Base-by-base conservation (phyloP, 1,140 invertebrate genomes). In the Polypedilum pembai region DNA sequence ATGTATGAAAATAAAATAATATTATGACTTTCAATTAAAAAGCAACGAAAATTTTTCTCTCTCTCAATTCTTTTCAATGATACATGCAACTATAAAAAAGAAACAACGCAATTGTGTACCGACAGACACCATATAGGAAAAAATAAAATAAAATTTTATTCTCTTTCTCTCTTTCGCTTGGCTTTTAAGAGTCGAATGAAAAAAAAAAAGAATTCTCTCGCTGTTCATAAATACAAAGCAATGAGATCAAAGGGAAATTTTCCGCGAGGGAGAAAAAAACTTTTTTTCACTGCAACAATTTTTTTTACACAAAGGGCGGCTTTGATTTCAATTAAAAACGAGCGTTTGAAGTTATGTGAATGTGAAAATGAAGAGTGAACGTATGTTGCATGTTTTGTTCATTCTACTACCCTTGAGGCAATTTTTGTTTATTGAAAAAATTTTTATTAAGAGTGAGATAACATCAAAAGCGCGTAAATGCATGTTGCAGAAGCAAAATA, bases 401-500 rank as follows among this genome's bases (percentile, higher is more conserved):
- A 56, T 56, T 12, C 45, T n/a, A 15, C 45, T 12, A 56, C 45
- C 45, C 45, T 56, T 3, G 45, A 56, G 45, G 45, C 45, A n/a
- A 56, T 15, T 56, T 56, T 56, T 56, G 10, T 56, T 56, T 56
- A 56, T 56, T 4, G 45, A 56, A n/a, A 56, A n/a, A 56, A n/a
- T n/a, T n/a, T n/a, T n/a, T n/a, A n/a, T n/a, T n/a, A n/a, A 12
- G 41, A 3, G 15, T 15, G 45, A 15, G 45, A n/a, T 18, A 69
- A 69, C 65, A 69, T 69, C 65, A 69, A 69, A 69, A 69, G 65
- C 65, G 45, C 45, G 45, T 56, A 56, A 56, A 56, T 56, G 45
- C 45, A 56, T 56, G 45, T 56, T 56, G 45, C 45, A 56, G 45
- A 56, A 56, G 45, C 45, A 56, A 12, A 56, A 20, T 69, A 69